Evolutionary conservation across 2,888 invertebrate species (phyloP), one percentile per base, ranked within the genome.

Genomic region (Oeneis ivallda): DNA sequence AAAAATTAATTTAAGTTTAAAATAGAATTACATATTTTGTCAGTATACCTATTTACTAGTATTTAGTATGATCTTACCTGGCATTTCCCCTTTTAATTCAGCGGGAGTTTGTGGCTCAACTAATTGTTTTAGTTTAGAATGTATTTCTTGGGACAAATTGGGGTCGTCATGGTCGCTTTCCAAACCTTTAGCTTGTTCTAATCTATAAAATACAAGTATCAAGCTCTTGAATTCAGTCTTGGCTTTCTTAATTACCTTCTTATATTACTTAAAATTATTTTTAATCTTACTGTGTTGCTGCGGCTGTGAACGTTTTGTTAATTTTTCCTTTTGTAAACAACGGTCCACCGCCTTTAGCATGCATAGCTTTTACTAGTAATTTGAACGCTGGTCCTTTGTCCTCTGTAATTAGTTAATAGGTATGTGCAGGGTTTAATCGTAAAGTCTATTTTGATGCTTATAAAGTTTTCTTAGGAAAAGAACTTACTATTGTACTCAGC

Each of bases 401-500:
- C 80, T 87, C 89, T 89, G 74, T 15, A 75, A 78, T 57, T n/a
- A 43, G 8, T n/a, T 15, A 32, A 9, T n/a, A 34, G 34, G 2
- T 19, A 13, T n/a, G n/a, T n/a, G n/a, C 10, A 17, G 6, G 3
- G 34, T 37, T 11, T 49, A 2, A 17, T 8, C n/a, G 2, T n/a
- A 47, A 47, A 47, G 10, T 26, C 17, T 41, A 19, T 41, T 56
- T 26, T 50, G 19, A 7, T 2, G 0, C 15, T 47, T 8, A 5
- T 47, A 15, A 47, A 15, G 15, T 17, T 9, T 9, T 3, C n/a
- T 15, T 47, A 15, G 17, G 45, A 47, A 41, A 56, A n/a, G 43
- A 58, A 79, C 87, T 80, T 78, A 90, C 90, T 89, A 58, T 83
- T 84, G 63, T 74, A 76, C 72, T 89, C 88, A 1, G 89, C 89